Conservation (phyloP, 1,140 invertebrate genomes). For the Drosophila subpulchrella region DNA sequence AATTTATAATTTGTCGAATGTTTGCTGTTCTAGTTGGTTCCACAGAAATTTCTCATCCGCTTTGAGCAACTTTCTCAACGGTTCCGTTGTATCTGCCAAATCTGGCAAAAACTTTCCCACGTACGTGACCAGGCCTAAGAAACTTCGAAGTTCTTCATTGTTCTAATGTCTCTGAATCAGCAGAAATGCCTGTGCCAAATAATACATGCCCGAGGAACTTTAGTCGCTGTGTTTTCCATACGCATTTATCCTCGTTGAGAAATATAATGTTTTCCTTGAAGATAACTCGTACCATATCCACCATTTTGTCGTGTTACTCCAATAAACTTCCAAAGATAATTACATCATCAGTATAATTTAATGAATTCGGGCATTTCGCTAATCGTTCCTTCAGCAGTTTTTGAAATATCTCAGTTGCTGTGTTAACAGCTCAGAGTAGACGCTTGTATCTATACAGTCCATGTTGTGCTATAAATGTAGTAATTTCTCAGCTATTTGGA, state of each 20-base stretch:
- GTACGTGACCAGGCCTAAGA: neutral
- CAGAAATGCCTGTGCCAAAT: conserved; percentile 9
- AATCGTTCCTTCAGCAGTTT: conserved; percentile 7
- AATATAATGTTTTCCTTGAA: neutral
- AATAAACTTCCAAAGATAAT: conserved; percentile 17
- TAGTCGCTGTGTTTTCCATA: conserved; percentile 11
- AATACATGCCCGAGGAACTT: conserved; percentile 7
- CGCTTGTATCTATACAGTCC: conserved; percentile 24
- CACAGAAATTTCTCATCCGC: too few relatives aligned
- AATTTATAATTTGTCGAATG: too few relatives aligned
- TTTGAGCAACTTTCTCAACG: too few relatives aligned
- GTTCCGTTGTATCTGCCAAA: conserved; percentile 6
- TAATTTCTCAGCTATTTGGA: conserved; percentile 14
- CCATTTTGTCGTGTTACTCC: conserved; percentile 6
- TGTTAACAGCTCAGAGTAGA: conserved; percentile 19
- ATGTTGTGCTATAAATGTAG: conserved; percentile 15
- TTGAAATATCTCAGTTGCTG: conserved; percentile 28
- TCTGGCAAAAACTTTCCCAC: too few relatives aligned
- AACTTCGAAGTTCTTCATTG: neutral
- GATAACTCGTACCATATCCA: neutral
- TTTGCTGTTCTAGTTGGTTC: too few relatives aligned
- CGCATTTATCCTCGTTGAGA: conserved; percentile 1
- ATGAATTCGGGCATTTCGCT: neutral
- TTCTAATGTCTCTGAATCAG: neutral
- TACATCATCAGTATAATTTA: conserved; percentile 21